Percentiles rank a stretch among this genome's conserved stretches.
Evolutionary conservation across 2,113 vertebrate species (phyloP).

Genomic region (Sinocyclocheilus anshuiensis): DNA sequence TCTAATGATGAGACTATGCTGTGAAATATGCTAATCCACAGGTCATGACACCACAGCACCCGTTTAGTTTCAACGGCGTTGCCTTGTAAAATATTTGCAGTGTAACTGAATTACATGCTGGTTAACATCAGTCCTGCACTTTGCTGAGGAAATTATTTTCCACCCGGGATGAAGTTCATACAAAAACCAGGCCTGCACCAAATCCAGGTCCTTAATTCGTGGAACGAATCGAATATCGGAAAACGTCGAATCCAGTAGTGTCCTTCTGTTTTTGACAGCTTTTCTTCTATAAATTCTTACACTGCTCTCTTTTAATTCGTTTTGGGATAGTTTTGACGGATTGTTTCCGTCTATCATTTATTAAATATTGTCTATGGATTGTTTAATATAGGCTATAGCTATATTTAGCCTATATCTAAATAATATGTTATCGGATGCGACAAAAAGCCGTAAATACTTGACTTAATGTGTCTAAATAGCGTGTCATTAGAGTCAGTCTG

Average conservation of each 20-base stretch:
- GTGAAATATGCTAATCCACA: too few species aligned
- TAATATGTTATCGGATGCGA: neutral
- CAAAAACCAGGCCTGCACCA: constrained; percentile 34
- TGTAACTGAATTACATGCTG: constrained; percentile 31
- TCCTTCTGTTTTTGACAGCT: constrained; percentile 6
- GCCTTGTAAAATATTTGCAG: neutral
- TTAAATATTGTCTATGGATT: neutral
- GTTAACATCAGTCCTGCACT: constrained; percentile 30
- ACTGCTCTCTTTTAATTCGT: neutral
- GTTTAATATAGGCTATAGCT: neutral
- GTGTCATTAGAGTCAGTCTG: neutral
- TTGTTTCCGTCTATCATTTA: too few species aligned
- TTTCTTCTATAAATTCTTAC: neutral
- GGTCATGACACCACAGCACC: neutral
- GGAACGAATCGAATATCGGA: constrained; percentile 59
- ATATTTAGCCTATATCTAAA: neutral
- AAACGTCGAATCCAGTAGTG: neutral
- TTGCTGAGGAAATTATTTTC: constrained; percentile 21
- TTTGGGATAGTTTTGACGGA: neutral
- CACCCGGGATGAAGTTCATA: constrained; percentile 21
- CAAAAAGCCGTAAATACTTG: neutral
- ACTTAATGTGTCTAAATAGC: neutral
- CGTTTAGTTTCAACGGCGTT: neutral
- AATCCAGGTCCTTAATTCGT: constrained; percentile 57
- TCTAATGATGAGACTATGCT: too few species aligned